A percentile compares a stretch with the other conserved stretches of the same genome.
Evolutionary conservation across 92 coral and sea anemone species (phyloP).

Genomic region (Heliopora coerulea): DNA sequence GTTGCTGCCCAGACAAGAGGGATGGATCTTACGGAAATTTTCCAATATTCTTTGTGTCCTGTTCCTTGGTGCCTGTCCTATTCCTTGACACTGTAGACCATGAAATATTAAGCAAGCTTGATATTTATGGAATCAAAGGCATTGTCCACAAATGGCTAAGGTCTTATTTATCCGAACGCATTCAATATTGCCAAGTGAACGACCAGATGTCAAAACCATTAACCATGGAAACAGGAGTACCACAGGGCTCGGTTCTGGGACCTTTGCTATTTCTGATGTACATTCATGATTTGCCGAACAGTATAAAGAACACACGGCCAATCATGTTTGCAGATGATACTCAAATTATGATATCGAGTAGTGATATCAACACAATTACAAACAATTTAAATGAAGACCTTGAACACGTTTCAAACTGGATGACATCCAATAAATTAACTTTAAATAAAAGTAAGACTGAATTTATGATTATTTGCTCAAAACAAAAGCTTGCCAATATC

Average conservation of each 20-base stretch:
- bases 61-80: constrained; percentile 64
- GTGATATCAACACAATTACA: constrained; percentile 20
- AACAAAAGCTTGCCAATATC: constrained; percentile 43
- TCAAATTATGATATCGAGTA: constrained; percentile 23
- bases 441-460: constrained; percentile 53
- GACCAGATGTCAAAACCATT: too few relatives aligned
- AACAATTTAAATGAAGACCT: constrained; percentile 43
- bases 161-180: too few relatives aligned
- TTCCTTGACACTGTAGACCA: too few relatives aligned
- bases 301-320: constrained; percentile 37
- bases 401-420: constrained; percentile 40
- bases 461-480: constrained; percentile 50
- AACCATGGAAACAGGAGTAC: neutral
- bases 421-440: constrained; percentile 48
- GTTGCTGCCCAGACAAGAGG: constrained; percentile 54
- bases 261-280: too few relatives aligned
- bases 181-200: too few relatives aligned
- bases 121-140: constrained; percentile 48
- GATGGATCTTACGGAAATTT: constrained; percentile 53
- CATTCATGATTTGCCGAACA: neutral
- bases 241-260: too few relatives aligned
- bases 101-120: constrained; percentile 63
- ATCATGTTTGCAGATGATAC: constrained; percentile 41
- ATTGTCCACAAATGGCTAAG: constrained; percentile 37
- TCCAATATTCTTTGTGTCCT: constrained; percentile 57